These are phyloP conservation scores for Sebastes steindachneri DNA, from an alignment of 2,797 vertebrate genomes.

Conservation along the genomic window DNA sequence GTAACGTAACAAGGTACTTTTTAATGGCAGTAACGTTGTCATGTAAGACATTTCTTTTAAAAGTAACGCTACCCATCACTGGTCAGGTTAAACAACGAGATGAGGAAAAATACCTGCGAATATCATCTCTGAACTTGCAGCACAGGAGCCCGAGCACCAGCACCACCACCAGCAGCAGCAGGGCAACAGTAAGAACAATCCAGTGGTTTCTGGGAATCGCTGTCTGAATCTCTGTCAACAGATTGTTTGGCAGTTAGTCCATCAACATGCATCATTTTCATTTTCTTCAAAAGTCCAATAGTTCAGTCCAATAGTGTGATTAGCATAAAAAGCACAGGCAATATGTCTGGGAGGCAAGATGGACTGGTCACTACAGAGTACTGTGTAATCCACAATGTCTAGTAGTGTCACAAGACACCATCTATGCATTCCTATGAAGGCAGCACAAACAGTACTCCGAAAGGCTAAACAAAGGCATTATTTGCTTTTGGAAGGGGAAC, in stretches of 20 bases:
- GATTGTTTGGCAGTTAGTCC: not conserved
- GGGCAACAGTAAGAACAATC: rapidly evolving
- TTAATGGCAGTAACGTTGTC: too few species aligned
- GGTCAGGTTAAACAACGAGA: not conserved
- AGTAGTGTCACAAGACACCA: too few species aligned
- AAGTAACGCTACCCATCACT: not conserved
- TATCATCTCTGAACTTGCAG: not conserved
- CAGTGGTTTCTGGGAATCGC: rapidly evolving
- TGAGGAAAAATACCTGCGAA: not conserved
- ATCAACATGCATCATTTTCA: not conserved
- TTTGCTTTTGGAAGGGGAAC: too few species aligned
- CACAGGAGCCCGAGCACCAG: rapidly evolving
- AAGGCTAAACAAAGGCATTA: too few species aligned
- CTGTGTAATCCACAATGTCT: too few species aligned
- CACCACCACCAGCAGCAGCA: rapidly evolving
- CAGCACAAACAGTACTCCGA: rapidly evolving
- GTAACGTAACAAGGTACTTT: not conserved
- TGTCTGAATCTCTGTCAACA: not conserved
- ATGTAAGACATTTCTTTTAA: too few species aligned
- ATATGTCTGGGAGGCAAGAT: too few species aligned
- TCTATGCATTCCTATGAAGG: too few species aligned
- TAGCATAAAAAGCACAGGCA: too few species aligned
- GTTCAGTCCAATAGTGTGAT: not conserved
- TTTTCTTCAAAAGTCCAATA: not conserved
- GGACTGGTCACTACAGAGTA: too few species aligned